A percentile compares a stretch with the other conserved stretches of the same genome.
Evolutionary conservation across 1,140 invertebrate genomes (phyloP).

Genomic region (Zaprionus nigranus): DNA sequence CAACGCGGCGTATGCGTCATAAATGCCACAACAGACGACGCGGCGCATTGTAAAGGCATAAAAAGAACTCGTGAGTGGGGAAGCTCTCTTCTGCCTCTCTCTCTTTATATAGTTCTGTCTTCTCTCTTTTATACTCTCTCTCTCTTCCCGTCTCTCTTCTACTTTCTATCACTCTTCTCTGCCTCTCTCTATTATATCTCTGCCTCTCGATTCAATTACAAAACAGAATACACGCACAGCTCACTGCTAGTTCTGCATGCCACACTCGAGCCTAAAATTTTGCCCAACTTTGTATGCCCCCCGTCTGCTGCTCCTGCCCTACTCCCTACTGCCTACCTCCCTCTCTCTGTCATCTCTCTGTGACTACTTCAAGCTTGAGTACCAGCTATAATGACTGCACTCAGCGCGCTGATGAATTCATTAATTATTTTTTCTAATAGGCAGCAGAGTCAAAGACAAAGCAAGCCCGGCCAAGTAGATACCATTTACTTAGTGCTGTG

Average conservation of each 20-base stretch:
- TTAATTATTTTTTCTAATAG: conserved; percentile 73
- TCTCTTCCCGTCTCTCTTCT: not conserved
- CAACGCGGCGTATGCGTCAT: conserved; percentile 74
- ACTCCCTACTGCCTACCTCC: no score
- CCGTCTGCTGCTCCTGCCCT: not conserved
- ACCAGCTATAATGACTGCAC: conserved; percentile 67
- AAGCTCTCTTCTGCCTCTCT: not conserved
- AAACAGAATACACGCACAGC: not conserved
- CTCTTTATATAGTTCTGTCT: not conserved
- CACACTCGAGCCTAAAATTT: conserved; percentile 4
- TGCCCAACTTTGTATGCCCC: not conserved
- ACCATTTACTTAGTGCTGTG: not conserved
- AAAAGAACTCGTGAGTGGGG: not conserved
- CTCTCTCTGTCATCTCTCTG: conserved; percentile 15
- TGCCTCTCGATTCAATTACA: not conserved
- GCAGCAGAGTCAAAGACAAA: conserved; percentile 3
- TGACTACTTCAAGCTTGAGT: not conserved
- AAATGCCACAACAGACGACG: conserved; percentile 47
- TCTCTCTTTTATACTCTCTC: not conserved
- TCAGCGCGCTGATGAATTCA: conserved; percentile 73
- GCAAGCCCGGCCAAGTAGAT: not conserved
- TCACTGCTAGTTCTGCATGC: not conserved
- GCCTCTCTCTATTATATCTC: not conserved
- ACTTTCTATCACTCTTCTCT: not conserved
- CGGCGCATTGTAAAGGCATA: not conserved